A percentile compares a stretch with the other conserved stretches of the same genome.
These are phyloP conservation scores for Cheilosia soror DNA, from an alignment of 2,888 invertebrate genomes.

Conservation along the genomic window DNA sequence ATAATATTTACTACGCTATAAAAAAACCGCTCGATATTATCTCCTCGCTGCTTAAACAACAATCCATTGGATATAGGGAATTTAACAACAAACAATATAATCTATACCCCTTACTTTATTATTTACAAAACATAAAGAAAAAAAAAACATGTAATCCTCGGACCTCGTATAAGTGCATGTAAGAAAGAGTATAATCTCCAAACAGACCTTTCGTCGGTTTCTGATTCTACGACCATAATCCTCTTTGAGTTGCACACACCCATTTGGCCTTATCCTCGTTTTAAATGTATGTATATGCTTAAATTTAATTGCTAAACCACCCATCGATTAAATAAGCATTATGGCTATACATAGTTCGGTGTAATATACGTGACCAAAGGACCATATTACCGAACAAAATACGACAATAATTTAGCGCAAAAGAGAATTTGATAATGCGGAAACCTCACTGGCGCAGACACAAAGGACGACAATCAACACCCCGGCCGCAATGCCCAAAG, in stretches of 20 bases:
- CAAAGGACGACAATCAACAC: slow-evolving; percentile 44
- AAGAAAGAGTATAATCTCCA: not conserved
- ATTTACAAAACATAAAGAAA: not conserved
- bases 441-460: slow-evolving; percentile 20
- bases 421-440: slow-evolving; percentile 60
- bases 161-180: not conserved
- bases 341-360: slow-evolving; percentile 20
- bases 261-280: not conserved
- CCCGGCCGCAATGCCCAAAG: slow-evolving; percentile 19
- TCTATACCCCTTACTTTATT: not conserved
- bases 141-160: not conserved
- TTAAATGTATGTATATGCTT: not conserved
- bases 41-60: too few species aligned
- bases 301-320: slow-evolving; percentile 56
- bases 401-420: slow-evolving; percentile 53
- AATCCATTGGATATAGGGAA: too few species aligned
- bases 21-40: too few species aligned
- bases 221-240: slow-evolving; percentile 1
- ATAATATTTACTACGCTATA: too few species aligned
- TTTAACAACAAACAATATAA: too few species aligned
- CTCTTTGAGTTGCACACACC: slow-evolving; percentile 1
- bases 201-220: not conserved
- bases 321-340: slow-evolving; percentile 56
- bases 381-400: slow-evolving; percentile 31
- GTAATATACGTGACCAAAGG: slow-evolving; percentile 39